These are phyloP conservation scores for Ganaspis sp. DNA, from an alignment of 1,140 invertebrate species.

Conservation along the genomic window DNA sequence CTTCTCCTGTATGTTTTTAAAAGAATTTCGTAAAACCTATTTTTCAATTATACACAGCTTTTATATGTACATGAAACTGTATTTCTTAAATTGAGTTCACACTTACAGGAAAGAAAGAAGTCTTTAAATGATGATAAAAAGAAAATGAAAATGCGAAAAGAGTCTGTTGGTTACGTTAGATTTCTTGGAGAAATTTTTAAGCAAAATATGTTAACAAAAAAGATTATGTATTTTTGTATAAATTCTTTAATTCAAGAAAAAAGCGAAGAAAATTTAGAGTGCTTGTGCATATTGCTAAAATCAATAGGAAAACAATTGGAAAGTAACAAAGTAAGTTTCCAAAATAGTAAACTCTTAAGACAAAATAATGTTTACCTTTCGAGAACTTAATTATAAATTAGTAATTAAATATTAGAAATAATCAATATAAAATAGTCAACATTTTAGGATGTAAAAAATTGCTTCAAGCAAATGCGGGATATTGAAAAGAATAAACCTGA, in stretches of 20 bases:
- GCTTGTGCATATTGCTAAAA: slow-evolving; percentile 92
- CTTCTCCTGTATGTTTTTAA: no score
- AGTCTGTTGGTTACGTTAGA: slow-evolving; percentile 91
- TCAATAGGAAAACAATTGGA: slow-evolving; percentile 95
- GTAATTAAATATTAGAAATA: no score
- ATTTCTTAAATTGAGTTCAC: slow-evolving; percentile 81
- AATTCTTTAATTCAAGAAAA: slow-evolving; percentile 83
- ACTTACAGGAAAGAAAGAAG: slow-evolving; percentile 81
- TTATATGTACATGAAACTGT: no score
- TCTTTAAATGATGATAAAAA: slow-evolving; percentile 81
- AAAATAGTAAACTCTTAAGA: no score
- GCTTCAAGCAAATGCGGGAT: no score
- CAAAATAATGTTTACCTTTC: no score
- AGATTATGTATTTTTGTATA: slow-evolving; percentile 94
- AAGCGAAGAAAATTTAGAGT: slow-evolving; percentile 95
- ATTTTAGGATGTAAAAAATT: no score
- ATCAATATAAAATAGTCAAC: no score
- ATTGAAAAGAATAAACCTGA: no score
- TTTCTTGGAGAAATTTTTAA: slow-evolving; percentile 96
- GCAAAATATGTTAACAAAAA: slow-evolving; percentile 90
- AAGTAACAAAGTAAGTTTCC: slow-evolving; percentile 68
- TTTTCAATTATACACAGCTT: no score
- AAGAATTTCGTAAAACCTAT: no score
- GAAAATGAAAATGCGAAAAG: slow-evolving; percentile 87
- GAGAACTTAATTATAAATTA: no score